Conservation (phyloP, 2,113 vertebrate genomes). For the Grammomys dolichurus region DNA sequence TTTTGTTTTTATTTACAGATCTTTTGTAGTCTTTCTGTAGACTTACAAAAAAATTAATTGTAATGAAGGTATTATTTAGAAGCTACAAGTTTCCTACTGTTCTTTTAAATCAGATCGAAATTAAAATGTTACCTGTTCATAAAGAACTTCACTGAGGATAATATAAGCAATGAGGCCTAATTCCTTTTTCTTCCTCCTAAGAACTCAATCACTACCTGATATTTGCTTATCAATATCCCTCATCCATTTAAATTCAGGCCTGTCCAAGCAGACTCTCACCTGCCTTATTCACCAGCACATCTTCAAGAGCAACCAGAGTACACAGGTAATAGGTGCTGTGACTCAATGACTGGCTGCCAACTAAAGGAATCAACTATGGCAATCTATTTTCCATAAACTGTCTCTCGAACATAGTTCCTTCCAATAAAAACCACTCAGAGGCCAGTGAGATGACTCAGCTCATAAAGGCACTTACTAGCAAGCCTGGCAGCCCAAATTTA, state of each 20-base stretch:
- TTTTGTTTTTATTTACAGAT: slow-evolving; percentile 36
- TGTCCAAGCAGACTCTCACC: neutral
- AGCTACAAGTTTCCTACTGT: neutral
- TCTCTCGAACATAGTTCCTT: neutral
- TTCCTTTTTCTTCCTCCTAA: neutral
- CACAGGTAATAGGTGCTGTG: neutral
- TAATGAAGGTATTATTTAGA: slow-evolving; percentile 48
- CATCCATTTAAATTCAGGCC: neutral
- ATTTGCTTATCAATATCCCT: neutral
- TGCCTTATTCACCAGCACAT: neutral
- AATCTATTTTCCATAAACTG: slow-evolving; percentile 18
- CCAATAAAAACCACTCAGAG: neutral
- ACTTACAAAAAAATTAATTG: slow-evolving; percentile 44
- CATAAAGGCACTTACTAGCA: neutral
- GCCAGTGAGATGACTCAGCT: neutral
- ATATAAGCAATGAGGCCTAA: neutral
- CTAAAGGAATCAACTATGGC: neutral
- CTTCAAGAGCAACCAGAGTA: neutral
- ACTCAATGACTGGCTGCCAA: neutral
- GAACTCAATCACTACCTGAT: slow-evolving; percentile 43
- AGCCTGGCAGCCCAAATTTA: neutral
- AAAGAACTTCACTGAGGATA: neutral
- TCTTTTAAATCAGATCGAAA: slow-evolving; percentile 17
- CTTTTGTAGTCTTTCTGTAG: neutral
- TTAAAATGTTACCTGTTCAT: neutral